Percentiles rank a stretch among this genome's conserved stretches.
phyloP scores from a whole-genome alignment of 2,113 vertebrate genomes.

The Oplegnathus fasciatus region DNA sequence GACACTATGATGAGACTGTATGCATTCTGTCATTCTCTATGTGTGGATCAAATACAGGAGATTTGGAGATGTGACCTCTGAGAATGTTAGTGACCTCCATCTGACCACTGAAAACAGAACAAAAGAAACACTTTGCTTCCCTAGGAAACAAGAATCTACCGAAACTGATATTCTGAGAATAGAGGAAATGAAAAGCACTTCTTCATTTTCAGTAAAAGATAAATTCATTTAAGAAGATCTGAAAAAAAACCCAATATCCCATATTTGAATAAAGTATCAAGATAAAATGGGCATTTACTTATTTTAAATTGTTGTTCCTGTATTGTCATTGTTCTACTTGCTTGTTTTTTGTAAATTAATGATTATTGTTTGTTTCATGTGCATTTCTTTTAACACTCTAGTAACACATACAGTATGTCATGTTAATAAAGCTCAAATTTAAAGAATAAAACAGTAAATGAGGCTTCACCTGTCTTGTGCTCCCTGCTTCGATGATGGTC shows the following conservation, averaged over 20 bases:
- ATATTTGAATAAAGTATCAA: neutral
- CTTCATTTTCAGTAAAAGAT: slow-evolving; percentile 35
- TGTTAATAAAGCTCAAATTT: neutral
- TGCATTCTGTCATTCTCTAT: neutral
- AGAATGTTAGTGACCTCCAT: neutral
- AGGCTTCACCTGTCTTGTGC: slow-evolving; percentile 86
- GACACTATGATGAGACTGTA: no score
- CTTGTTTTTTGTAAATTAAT: neutral
- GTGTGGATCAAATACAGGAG: neutral
- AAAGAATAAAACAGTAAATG: neutral
- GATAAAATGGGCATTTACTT: neutral
- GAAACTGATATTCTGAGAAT: slow-evolving; percentile 36
- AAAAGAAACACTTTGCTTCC: neutral
- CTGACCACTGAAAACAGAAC: slow-evolving; percentile 10
- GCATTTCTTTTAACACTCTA: neutral
- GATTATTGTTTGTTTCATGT: no score
- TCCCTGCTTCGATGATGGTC: slow-evolving; percentile 84
- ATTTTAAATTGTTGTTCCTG: neutral
- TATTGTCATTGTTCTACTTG: neutral
- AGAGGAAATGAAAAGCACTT: slow-evolving; percentile 51
- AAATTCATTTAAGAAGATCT: neutral
- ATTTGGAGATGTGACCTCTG: slow-evolving; percentile 11
- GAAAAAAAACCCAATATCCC: neutral
- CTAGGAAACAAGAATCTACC: slow-evolving; percentile 10
- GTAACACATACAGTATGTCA: neutral